Evolutionary conservation across 1,140 invertebrate species (phyloP).

Genomic region (Dufourea novaeangliae): DNA sequence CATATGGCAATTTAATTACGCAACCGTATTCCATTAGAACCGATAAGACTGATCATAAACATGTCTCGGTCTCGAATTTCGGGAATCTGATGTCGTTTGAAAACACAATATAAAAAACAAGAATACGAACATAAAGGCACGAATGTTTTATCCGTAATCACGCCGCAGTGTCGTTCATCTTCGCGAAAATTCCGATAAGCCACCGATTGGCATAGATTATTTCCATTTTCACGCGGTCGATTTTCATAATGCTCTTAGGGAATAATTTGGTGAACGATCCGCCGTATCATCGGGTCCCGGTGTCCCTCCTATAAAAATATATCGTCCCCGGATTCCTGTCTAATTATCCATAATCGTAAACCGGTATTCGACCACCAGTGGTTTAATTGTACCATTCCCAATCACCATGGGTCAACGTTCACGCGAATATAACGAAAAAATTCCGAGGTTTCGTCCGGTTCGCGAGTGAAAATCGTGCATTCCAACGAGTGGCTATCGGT

Average conservation of each 20-base stretch:
- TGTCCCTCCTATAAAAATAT: neutral
- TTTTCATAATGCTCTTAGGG: conserved; percentile 35
- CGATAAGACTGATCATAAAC: neutral
- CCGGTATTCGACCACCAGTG: neutral
- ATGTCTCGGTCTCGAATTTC: neutral
- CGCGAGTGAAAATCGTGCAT: neutral
- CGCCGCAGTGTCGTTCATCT: neutral
- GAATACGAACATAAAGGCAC: neutral
- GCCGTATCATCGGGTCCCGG: neutral
- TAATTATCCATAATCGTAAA: conserved; percentile 20
- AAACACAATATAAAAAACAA: neutral
- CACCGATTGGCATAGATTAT: conserved; percentile 31
- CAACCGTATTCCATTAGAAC: conserved; percentile 1
- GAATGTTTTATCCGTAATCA: neutral
- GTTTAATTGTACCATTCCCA: neutral
- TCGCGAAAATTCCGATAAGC: conserved; percentile 28
- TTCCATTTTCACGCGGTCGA: neutral
- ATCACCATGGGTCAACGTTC: neutral
- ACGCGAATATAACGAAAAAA: neutral
- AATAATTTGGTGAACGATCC: conserved; percentile 14
- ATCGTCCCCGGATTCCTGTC: neutral
- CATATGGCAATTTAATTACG: conserved; percentile 7
- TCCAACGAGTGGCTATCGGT: neutral
- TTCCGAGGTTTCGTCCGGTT: no score
- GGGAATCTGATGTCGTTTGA: neutral